Conservation (phyloP, 2,113 vertebrate species). For the Gallinago media region DNA sequence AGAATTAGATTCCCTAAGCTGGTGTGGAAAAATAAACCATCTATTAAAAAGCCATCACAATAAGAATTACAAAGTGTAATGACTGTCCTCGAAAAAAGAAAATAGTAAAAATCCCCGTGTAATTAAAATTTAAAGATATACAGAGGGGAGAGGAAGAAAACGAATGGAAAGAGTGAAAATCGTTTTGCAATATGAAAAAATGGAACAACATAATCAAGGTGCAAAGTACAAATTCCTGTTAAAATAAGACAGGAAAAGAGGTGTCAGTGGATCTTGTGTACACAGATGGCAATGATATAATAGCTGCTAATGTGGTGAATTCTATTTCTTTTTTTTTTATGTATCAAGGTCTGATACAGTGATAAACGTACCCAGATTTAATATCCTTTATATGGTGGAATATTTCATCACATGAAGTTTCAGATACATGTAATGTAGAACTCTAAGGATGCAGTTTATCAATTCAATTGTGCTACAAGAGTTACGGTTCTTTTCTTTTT, state of each 20-base stretch:
- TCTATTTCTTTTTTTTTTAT: conserved; percentile 16
- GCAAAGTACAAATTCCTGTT: neutral
- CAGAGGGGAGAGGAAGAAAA: neutral
- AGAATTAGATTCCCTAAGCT: neutral
- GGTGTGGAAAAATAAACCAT: neutral
- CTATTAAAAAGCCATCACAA: neutral
- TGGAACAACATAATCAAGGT: neutral
- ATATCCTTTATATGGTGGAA: neutral
- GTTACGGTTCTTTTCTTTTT: neutral
- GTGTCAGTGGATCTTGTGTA: neutral
- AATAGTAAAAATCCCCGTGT: neutral
- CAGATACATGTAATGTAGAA: conserved; percentile 10
- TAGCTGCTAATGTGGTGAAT: neutral
- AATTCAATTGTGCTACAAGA: neutral
- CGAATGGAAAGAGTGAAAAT: neutral
- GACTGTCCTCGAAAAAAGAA: neutral
- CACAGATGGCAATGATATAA: neutral
- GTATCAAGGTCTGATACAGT: neutral
- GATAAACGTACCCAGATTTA: conserved; percentile 8
- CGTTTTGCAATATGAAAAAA: neutral
- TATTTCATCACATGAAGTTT: conserved; percentile 5
- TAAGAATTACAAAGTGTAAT: neutral
- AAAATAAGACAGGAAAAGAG: neutral
- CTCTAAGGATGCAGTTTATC: neutral
- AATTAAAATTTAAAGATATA: neutral